phyloP scores from a whole-genome alignment of 2,797 vertebrate species.

The Odontamblyopus lacepedii region DNA sequence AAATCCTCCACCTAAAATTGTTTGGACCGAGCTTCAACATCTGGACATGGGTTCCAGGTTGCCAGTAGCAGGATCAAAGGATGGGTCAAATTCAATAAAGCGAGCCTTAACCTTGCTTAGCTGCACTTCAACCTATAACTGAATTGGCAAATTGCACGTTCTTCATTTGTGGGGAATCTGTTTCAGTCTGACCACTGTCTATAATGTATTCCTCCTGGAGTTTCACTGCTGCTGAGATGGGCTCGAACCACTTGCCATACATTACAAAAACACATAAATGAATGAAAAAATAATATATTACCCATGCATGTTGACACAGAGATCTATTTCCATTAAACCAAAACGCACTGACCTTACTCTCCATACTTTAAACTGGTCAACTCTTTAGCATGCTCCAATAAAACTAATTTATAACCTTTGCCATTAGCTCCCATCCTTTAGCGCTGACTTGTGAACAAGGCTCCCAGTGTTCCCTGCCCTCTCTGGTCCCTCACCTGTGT shows the following conservation, averaged over 20 bases:
- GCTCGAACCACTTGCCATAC: background rate
- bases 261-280: background rate
- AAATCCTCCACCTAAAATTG: no score
- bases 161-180: background rate
- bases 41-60: no score
- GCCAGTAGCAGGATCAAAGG: no score
- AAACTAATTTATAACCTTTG: conserved; percentile 58
- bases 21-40: no score
- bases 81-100: background rate
- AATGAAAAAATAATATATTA: background rate
- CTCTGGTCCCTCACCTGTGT: conserved; percentile 71
- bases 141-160: background rate
- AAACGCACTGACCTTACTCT: background rate
- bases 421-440: conserved; percentile 28
- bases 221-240: background rate
- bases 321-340: background rate
- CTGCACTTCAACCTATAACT: no score
- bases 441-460: conserved; percentile 52
- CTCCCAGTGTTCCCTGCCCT: conserved; percentile 48
- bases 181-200: background rate
- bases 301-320: conserved; percentile 1
- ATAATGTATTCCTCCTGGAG: background rate
- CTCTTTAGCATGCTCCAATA: conserved; percentile 53
- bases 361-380: conserved; percentile 25
- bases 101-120: no score